Evolutionary conservation across 2,888 invertebrate species (phyloP).

Genomic region (Thecophora atra): DNA sequence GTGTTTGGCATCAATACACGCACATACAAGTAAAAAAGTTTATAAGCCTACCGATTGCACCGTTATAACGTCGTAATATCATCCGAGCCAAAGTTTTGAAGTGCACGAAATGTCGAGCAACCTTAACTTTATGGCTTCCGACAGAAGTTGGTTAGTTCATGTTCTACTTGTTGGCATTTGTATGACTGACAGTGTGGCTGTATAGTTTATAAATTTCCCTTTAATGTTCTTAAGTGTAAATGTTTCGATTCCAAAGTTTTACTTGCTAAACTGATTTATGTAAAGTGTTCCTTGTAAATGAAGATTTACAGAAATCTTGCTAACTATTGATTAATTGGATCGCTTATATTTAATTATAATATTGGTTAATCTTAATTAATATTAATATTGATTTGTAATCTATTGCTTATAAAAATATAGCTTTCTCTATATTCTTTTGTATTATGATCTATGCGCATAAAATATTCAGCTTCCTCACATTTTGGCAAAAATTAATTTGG

Average conservation of each 20-base stretch:
- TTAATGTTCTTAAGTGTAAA: conserved; percentile 31
- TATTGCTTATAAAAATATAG: conserved; percentile 42
- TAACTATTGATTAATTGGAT: no score
- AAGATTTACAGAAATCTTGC: no score
- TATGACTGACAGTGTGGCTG: conserved; percentile 11
- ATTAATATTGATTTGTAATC: not conserved
- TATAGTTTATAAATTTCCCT: conserved; percentile 25
- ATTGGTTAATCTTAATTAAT: not conserved
- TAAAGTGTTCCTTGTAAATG: no score
- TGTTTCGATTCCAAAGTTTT: conserved; percentile 30
- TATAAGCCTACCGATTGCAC: not conserved
- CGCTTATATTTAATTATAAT: no score
- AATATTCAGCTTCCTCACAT: no score
- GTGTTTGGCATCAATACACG: conserved; percentile 6
- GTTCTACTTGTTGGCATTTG: not conserved
- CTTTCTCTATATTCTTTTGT: conserved; percentile 36
- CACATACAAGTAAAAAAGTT: not conserved
- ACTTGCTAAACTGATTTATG: not conserved
- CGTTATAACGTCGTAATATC: not conserved
- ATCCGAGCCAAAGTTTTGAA: not conserved
- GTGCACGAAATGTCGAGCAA: not conserved
- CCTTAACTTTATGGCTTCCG: conserved; percentile 16
- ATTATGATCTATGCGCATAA: no score
- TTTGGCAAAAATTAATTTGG: not conserved
- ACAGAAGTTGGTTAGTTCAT: conserved; percentile 1